phyloP scores from a whole-genome alignment of 2,888 invertebrate genomes.

The Serripes groenlandicus region DNA sequence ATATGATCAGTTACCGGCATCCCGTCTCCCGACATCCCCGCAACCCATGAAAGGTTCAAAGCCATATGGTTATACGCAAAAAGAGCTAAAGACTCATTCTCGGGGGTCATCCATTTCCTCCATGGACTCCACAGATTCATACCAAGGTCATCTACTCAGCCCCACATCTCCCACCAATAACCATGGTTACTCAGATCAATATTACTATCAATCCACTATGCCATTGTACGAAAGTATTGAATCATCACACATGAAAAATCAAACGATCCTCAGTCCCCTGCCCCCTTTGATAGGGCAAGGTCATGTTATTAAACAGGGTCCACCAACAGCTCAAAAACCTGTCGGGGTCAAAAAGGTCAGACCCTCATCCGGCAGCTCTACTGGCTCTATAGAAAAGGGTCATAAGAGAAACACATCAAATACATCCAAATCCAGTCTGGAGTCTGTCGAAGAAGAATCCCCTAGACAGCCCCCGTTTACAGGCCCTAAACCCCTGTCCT shows the following conservation, averaged over 20 bases:
- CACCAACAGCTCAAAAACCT: conserved; percentile 66
- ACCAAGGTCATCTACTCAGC: conserved; percentile 53
- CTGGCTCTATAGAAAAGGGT: conserved; percentile 53
- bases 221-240: conserved; percentile 43
- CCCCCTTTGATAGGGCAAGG: conserved; percentile 19
- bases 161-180: conserved; percentile 39
- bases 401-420: conserved; percentile 57
- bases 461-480: conserved; percentile 22
- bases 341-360: conserved; percentile 50
- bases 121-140: conserved; percentile 47
- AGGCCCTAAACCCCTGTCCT: conserved; percentile 52
- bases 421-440: conserved; percentile 62
- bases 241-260: conserved; percentile 16
- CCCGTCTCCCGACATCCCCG: conserved; percentile 32
- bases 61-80: conserved; percentile 38
- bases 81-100: conserved; percentile 57
- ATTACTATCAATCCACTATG: conserved; percentile 30
- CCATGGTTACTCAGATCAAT: conserved; percentile 24
- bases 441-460: conserved; percentile 62
- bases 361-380: conserved; percentile 49
- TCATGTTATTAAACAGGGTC: conserved; percentile 48
- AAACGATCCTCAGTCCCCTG: background rate
- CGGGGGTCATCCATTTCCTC: conserved; percentile 65
- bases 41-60: conserved; percentile 37
- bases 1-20: conserved; percentile 48